Base-by-base conservation (phyloP, 2,797 vertebrate genomes). In the Bradypus variegatus region DNA sequence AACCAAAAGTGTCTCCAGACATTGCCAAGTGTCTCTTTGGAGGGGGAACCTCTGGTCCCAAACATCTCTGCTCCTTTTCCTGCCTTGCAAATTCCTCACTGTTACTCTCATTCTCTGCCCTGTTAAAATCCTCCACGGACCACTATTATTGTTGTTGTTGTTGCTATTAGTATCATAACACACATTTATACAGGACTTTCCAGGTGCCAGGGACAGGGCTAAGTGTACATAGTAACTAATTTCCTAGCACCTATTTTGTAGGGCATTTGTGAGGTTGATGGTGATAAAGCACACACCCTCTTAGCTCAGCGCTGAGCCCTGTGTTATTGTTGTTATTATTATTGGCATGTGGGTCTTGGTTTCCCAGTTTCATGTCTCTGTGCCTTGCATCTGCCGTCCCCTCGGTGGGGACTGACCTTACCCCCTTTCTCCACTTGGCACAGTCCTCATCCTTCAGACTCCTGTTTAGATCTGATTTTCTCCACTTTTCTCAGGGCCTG, bases 331-430 rank as follows among this genome's bases (percentile, higher is more conserved):
- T 36, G 4, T 80, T 29, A 16, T 6, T 16, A 11, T 6, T 4
- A 0, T 5, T 33, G 25, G 31, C 14, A 6, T 3, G 12, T 23
- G 33, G 73, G 75, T n/a, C 58, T 70, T 2, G 0, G 14, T 27
- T 69, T 55, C 9, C 33, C 10, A 69, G 19, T 18, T 55, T 27
- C 31, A 0, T 0, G 18, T 8, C 7, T 72, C 58, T n/a, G 7
- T 27, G 77, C 27, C 27, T 60, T 18, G 31, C 23, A 29, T 25
- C 41, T 33, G 90, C 64, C 81, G n/a, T n/a, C 48, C 65, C 29
- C 58, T 1, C 12, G 1, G 41, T 36, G 27, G 18, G 36, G 41
- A 4, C 23, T 0, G 0, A 12, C 23, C 21, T 31, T 1, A 0
- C 11, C 18, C 16, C 1, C 48, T 65, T 72, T 65, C 83, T 90